Evolutionary conservation across 2,888 invertebrate genomes (phyloP), one percentile per base, ranked within the genome.

Genomic region (Tetragonula carbonaria): DNA sequence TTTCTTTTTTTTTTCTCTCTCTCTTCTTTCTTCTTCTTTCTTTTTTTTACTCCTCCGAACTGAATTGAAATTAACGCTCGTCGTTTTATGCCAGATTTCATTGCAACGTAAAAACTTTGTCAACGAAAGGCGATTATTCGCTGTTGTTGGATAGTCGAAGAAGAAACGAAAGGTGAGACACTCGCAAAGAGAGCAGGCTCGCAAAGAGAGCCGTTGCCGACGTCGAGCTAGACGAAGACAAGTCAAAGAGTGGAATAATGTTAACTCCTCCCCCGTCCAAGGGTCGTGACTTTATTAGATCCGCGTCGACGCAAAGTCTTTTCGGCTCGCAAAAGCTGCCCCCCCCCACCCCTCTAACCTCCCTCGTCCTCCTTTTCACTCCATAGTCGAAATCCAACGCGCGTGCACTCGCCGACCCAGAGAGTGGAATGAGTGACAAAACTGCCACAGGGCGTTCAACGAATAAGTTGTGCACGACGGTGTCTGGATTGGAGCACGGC

Each of bases 231-330:
- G 88, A 86, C 87, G 90, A 90, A 91, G 91, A 92, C 92, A 75
- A 75, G 92, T 93, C 93, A 93, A 93, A 93, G 93, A 92, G 91
- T 86, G 90, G 89, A 91, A 92, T 89, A 90, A 89, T 86, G 87
- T 90, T 90, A 86, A 86, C 57, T 45, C 79, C 84, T 51, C 84
- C 76, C 63, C 16, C 21, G 65, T 78, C 84, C 80, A 78, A 81
- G 80, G 87, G 88, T 86, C 90, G 89, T 90, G 90, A 89, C 92
- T 93, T 93, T 93, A 93, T 93, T 93, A 93, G 93, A 93, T 93
- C 45, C 91, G 88, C 86, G 89, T 88, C 87, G 88, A 89, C 87
- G 91, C 90, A 92, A 92, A 92, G 92, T 90, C 90, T 84, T 59
- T 78, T 65, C 63, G 45, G 53, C 57, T 75, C 82, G 85, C 80